These are phyloP conservation scores for Eupithecia tripunctaria DNA, from an alignment of 2,888 invertebrate species.

Conservation along the genomic window DNA sequence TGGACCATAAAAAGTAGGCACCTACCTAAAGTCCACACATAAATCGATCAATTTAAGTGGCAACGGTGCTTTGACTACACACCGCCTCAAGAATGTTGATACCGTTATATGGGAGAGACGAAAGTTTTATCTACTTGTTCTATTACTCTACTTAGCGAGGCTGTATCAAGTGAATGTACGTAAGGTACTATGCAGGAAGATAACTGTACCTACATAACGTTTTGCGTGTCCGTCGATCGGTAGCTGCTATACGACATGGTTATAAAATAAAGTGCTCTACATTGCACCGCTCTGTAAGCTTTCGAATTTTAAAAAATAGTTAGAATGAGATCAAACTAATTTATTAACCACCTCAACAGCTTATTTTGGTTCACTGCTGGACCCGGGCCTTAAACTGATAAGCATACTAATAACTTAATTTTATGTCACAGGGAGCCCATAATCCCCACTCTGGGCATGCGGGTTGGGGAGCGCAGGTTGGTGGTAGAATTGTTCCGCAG, in stretches of 20 bases:
- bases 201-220: constrained; percentile 22
- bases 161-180: constrained; percentile 8
- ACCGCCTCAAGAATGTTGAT: constrained; percentile 47
- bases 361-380: no score
- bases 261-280: neutral
- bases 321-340: no score
- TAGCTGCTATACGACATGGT: neutral
- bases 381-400: no score
- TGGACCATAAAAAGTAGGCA: neutral
- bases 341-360: no score
- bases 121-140: constrained; percentile 50
- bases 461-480: no score
- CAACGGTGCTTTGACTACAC: constrained; percentile 40
- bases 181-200: constrained; percentile 9
- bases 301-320: neutral
- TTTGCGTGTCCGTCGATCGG: constrained; percentile 13
- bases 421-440: no score
- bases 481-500: no score
- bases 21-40: neutral
- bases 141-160: constrained; percentile 47
- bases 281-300: neutral
- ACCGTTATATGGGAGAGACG: constrained; percentile 71
- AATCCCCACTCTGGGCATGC: no score
- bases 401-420: no score
- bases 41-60: constrained; percentile 58